Conservation (phyloP, 1,140 invertebrate genomes). For the Frieseomelitta varia region DNA sequence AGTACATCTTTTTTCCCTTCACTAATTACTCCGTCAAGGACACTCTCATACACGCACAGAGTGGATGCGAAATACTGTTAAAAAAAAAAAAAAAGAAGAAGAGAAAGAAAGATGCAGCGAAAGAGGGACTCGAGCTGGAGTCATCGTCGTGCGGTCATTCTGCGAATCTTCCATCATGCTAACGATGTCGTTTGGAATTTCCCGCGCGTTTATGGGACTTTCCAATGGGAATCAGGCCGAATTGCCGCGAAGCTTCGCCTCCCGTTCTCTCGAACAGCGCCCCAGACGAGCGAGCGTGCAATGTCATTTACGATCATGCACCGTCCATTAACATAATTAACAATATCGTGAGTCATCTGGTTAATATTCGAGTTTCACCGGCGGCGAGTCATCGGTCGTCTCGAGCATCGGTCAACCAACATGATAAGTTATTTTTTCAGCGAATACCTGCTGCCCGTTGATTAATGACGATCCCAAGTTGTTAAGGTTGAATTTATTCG, state of each 20-base stretch:
- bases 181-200: constrained; percentile 62
- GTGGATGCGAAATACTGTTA: neutral
- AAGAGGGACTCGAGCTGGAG: constrained; percentile 27
- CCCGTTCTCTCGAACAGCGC: neutral
- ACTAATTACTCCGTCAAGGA: neutral
- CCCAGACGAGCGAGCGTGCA: neutral
- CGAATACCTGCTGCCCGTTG: neutral
- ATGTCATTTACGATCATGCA: constrained; percentile 49
- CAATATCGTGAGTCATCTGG: constrained; percentile 60
- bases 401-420: neutral
- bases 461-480: constrained; percentile 22
- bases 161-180: constrained; percentile 26
- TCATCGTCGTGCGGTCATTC: constrained; percentile 18
- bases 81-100: neutral
- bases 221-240: constrained; percentile 39
- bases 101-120: neutral
- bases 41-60: neutral
- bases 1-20: neutral
- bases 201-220: constrained; percentile 57
- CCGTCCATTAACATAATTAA: constrained; percentile 65
- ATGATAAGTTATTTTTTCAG: neutral
- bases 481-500: neutral
- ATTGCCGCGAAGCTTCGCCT: constrained; percentile 15
- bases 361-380: constrained; percentile 41
- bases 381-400: neutral